Conservation (phyloP, 1,140 invertebrate genomes). For the Apis cerana region DNA sequence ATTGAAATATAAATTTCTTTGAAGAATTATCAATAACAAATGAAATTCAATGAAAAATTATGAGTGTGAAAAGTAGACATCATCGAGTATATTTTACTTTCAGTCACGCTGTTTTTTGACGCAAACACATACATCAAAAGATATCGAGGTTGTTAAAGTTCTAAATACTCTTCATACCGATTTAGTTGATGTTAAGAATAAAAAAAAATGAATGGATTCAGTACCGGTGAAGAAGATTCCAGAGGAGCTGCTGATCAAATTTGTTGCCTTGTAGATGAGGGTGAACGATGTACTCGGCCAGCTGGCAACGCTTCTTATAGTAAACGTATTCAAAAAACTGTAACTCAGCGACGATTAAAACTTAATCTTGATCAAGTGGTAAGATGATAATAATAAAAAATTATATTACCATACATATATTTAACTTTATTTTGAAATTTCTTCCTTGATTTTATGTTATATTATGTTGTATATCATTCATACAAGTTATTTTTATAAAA, state of each 20-base stretch:
- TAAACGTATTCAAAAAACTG: constrained; percentile 97
- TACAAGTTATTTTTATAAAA: not conserved
- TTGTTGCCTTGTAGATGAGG: constrained; percentile 96
- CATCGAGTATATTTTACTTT: constrained; percentile 27
- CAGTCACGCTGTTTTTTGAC: constrained; percentile 30
- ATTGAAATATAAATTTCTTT: not conserved
- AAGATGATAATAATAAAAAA: constrained; percentile 38
- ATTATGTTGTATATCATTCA: not conserved
- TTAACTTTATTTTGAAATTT: not conserved
- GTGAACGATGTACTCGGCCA: constrained; percentile 90
- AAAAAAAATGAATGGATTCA: constrained; percentile 89
- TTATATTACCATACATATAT: not conserved
- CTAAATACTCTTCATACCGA: constrained; percentile 48
- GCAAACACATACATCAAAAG: constrained; percentile 4
- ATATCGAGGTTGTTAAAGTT: constrained; percentile 46
- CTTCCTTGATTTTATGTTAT: not conserved
- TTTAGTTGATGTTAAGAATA: constrained; percentile 51
- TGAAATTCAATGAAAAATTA: constrained; percentile 22
- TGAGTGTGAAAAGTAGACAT: constrained; percentile 30
- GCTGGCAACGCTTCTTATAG: constrained; percentile 98
- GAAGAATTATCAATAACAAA: constrained; percentile 9
- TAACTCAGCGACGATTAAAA: constrained; percentile 94
- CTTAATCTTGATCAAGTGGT: constrained; percentile 93
- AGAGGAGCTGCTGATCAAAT: constrained; percentile 92
- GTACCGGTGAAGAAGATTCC: constrained; percentile 94